Evolutionary conservation across 2,113 vertebrate species (phyloP), one percentile per base, ranked within the genome.

Genomic region (Pycnonotus jocosus): DNA sequence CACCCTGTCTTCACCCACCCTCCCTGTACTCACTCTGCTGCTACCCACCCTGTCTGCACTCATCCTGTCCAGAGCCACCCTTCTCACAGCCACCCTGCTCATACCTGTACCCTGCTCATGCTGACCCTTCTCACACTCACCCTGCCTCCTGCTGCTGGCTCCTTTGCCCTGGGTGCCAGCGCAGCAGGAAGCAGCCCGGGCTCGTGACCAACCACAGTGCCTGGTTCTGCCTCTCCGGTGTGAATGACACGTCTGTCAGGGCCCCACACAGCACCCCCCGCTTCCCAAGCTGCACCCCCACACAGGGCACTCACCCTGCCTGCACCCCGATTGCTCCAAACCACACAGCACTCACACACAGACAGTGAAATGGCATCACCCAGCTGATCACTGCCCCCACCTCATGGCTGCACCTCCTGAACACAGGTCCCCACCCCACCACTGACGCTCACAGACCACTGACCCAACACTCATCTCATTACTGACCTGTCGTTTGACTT

Each of bases 301-400:
- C 51, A 35, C 31, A 15, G 40, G 14, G 27, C 13, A 21, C 27
- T 35, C 31, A 19, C 22, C 77, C 64, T 38, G 38, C 25, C 69
- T 42, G 45, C 33, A 45, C 17, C 37, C 17, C 1, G 2, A 25
- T 7, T 31, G 9, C n/a, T 50, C 28, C 76, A 78, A 57, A 66
- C 42, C 74, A 47, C 21, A 28, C 3, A 1, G 21, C 81, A 38
- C 47, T 28, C 51, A 7, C 78, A 44, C 3, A 38, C 54, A 38
- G 31, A 48, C 7, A 47, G 8, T 7, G 4, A 9, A 21, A n/a
- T 0, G 0, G 25, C 73, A 58, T 6, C 38, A 11, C 14, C 24
- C 73, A 40, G n/a, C 44, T 11, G 35, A 42, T 15, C 4, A 3
- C 57, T 71, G 72, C 20, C 54, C 45, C 24, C 47, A 5, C 18